Percentiles rank a stretch among this genome's conserved stretches.
Evolutionary conservation across 2,888 invertebrate genomes (phyloP).

Genomic region (Orthosia gracilis): DNA sequence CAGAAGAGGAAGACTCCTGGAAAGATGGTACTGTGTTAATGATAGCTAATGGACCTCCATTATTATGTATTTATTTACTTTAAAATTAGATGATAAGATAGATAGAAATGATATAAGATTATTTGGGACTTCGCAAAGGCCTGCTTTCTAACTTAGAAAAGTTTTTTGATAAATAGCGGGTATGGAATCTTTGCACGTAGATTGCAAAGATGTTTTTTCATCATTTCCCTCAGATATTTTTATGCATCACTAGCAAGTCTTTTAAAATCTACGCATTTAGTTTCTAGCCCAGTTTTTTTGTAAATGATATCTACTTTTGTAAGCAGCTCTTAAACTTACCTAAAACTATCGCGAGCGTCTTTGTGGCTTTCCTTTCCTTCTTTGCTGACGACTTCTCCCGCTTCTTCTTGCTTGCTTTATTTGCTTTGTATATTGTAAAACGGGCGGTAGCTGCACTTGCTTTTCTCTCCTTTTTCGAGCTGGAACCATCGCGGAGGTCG

Average conservation of each 20-base stretch:
- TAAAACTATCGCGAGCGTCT: slow-evolving; percentile 99
- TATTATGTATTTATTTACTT: neutral
- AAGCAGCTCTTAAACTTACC: slow-evolving; percentile 92
- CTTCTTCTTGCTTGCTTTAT: slow-evolving; percentile 98
- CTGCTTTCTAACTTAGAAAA: neutral
- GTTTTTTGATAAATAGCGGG: too few species aligned
- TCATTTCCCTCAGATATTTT: too few species aligned
- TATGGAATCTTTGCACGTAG: too few species aligned
- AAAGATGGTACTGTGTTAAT: slow-evolving; percentile 8
- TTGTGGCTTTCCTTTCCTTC: slow-evolving; percentile 99
- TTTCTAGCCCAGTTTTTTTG: too few species aligned
- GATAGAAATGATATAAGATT: neutral
- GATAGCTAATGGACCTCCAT: neutral
- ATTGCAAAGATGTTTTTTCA: too few species aligned
- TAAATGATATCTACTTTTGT: too few species aligned
- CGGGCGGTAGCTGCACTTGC: slow-evolving; percentile 93
- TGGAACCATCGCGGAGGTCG: slow-evolving; percentile 85
- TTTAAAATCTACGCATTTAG: too few species aligned
- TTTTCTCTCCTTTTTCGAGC: slow-evolving; percentile 94
- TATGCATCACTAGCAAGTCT: too few species aligned
- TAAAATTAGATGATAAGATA: neutral
- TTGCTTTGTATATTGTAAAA: slow-evolving; percentile 98
- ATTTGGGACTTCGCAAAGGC: neutral
- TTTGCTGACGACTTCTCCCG: slow-evolving; percentile 98
- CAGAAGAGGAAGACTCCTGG: slow-evolving; percentile 99